Base-by-base conservation (phyloP, 1,140 invertebrate species). In the Reticulitermes speratus region DNA sequence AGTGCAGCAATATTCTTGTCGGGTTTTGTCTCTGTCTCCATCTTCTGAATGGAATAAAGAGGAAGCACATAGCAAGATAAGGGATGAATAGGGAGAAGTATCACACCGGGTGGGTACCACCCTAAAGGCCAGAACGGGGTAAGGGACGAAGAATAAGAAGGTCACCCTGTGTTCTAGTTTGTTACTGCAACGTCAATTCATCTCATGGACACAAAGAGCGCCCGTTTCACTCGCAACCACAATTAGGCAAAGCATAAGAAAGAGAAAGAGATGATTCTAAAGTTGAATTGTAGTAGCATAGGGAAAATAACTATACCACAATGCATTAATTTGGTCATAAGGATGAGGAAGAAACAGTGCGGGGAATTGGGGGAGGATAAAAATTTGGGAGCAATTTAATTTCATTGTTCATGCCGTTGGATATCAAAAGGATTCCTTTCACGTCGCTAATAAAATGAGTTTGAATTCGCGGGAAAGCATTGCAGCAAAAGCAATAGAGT, bases 251-350 rank as follows among this genome's bases (percentile, higher is more conserved):
- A 25, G 65, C 65, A 30, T 25, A 30, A 30, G 65, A 75, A 25
- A 75, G 65, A 75, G 65, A 75, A 6, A 65, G 21, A 65, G 59
- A 65, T 3, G 21, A n/a, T 48, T 48, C 45, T 48, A 48, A 9
- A 21, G 59, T 65, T 65, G 59, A 65, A 75, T 75, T 8, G n/a
- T 59, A 25, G 83, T n/a, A 52, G 52, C 83, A 84, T 45, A 84
- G 45, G 45, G 83, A 84, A 84, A 84, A 84, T 52, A 55, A 84
- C 45, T 52, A 25, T 84, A 84, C 83, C 83, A 84, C 83, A 84
- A 84, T 84, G 83, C 83, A 84, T 84, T 84, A 84, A 84, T 84
- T 84, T 84, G 45, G 83, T 84, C 83, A 84, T 23, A 84, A 84
- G 83, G 48, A 84, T 38, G n/a, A 84, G 14, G 83, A 75, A 75